These are phyloP conservation scores for Conchocele bisecta DNA, from an alignment of 2,888 invertebrate genomes.

Conservation along the genomic window DNA sequence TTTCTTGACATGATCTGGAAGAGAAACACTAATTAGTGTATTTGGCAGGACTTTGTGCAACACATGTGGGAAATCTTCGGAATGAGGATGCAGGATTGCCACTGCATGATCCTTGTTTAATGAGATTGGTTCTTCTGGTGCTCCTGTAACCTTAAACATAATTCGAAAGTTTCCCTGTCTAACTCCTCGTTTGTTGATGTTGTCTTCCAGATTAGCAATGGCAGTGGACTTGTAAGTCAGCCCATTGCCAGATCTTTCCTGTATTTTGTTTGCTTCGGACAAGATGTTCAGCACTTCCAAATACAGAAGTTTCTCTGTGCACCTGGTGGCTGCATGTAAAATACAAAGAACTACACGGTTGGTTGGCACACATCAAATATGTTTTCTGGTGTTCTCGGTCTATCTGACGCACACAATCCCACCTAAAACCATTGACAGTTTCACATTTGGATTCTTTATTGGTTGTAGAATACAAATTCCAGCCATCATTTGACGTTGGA, in stretches of 20 bases:
- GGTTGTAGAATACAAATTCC: not conserved
- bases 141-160: not conserved
- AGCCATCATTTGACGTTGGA: not conserved
- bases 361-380: too few relatives aligned
- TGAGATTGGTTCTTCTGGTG: not conserved
- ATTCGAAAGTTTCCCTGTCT: not conserved
- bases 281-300: not conserved
- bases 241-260: not conserved
- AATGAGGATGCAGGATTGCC: not conserved
- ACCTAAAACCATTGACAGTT: not conserved
- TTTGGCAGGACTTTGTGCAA: not conserved
- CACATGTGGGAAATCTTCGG: not conserved
- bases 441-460: not conserved
- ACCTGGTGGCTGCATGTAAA: not conserved
- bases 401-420: not conserved
- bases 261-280: not conserved
- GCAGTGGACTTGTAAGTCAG: not conserved
- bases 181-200: not conserved
- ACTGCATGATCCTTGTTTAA: not conserved
- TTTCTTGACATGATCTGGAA: not conserved
- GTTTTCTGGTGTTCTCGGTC: too few relatives aligned
- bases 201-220: not conserved
- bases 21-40: not conserved
- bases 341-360: not conserved
- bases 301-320: not conserved